Conservation (phyloP, 2,113 vertebrate genomes). For the Apaloderma vittatum region DNA sequence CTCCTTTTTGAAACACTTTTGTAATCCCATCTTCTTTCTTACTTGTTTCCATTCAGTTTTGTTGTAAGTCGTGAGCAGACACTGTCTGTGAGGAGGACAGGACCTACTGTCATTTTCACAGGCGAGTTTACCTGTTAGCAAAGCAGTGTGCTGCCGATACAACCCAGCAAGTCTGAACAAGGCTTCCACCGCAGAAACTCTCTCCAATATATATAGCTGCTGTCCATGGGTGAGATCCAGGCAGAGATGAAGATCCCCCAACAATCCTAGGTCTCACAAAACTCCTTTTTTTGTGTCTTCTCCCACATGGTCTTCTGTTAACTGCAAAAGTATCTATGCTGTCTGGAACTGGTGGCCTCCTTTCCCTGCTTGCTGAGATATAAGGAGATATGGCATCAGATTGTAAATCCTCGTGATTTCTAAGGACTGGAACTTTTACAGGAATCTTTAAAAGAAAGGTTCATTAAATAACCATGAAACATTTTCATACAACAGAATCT, state of each 20-base stretch:
- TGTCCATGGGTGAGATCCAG: constrained; percentile 93
- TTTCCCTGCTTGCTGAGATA: constrained; percentile 55
- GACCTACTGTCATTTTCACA: background rate
- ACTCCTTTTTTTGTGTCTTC: constrained; percentile 86
- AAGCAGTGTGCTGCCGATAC: constrained; percentile 95
- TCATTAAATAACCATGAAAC: background rate
- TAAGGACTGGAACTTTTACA: background rate
- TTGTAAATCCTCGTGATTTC: background rate
- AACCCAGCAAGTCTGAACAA: constrained; percentile 93
- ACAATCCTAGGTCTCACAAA: constrained; percentile 85
- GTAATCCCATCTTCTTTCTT: background rate
- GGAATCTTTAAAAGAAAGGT: background rate
- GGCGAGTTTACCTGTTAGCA: constrained; percentile 82
- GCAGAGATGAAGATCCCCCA: constrained; percentile 85
- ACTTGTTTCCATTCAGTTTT: background rate
- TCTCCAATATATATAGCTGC: constrained; percentile 89
- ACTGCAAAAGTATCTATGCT: background rate
- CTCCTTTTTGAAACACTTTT: background rate
- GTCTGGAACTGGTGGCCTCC: constrained; percentile 30
- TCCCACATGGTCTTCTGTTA: constrained; percentile 82
- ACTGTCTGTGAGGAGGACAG: background rate
- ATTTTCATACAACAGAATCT: background rate
- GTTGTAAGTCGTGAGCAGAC: background rate
- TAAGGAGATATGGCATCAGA: background rate
- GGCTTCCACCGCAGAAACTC: constrained; percentile 89